Conservation (phyloP, 2,797 vertebrate genomes). For the Sebastes oblongus region DNA sequence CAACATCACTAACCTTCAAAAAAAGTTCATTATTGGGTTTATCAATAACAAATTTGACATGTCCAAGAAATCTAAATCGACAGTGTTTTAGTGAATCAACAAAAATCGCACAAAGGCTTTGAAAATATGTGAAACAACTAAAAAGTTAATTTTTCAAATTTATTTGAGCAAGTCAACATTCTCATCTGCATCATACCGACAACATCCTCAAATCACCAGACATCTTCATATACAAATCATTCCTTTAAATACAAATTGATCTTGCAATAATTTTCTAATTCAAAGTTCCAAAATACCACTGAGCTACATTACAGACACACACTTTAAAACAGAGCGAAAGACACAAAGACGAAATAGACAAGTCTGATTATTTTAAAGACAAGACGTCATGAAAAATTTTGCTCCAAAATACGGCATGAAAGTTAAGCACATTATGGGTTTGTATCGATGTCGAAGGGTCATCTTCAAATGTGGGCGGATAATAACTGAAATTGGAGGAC, state of each 20-base stretch:
- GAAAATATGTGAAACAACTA: background rate
- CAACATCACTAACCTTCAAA: background rate
- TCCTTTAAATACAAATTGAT: constrained; percentile 17
- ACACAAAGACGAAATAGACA: background rate
- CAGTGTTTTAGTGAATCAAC: background rate
- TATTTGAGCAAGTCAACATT: constrained; percentile 39
- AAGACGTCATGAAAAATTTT: background rate
- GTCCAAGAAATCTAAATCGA: background rate
- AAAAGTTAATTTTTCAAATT: constrained; percentile 4
- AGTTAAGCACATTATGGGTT: constrained; percentile 2
- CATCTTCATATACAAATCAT: constrained; percentile 34
- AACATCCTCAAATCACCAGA: constrained; percentile 26
- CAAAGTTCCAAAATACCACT: background rate
- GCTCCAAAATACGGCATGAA: constrained; percentile 2
- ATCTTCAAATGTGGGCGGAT: background rate
- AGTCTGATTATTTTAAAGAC: constrained; percentile 13
- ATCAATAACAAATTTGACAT: background rate
- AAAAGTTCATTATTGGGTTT: background rate
- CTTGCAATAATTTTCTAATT: background rate
- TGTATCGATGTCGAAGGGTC: background rate
- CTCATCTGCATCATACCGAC: constrained; percentile 19
- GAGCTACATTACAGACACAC: constrained; percentile 24
- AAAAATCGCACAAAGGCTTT: background rate
- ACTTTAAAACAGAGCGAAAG: constrained; percentile 9
- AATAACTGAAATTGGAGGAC: constrained; percentile 6